Base-by-base conservation (phyloP, 2,888 invertebrate species). In the Carterocephalus palaemon region DNA sequence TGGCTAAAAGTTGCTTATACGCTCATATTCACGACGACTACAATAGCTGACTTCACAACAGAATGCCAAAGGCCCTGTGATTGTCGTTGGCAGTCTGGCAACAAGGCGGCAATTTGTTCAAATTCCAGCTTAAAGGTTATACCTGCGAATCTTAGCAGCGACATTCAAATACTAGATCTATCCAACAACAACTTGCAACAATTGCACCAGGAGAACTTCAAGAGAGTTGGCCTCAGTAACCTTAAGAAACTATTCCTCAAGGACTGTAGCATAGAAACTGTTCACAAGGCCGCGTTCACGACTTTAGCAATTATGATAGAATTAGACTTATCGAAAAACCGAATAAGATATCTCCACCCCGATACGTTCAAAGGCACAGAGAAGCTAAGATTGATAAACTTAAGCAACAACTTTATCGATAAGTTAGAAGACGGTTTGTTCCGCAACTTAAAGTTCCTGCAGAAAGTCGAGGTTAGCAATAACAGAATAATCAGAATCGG, bases 21-120 rank as follows among this genome's bases (percentile, higher is more conserved):
- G 62, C 71, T 71, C 29, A 64, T 83, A 48, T 40, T 51, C 26
- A 53, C 66, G 59, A 10, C 81, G 17, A 72, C 80, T 16, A 77
- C 82, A 40, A 72, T 76, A 49, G 86, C 88, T 50, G 87, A 86
- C 60, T 90, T 90, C 71, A 88, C 89, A 47, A 88, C 89, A 29
- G 88, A 89, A 71, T 93, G 93, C 80, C 90, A 90, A 52, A 78
- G 89, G 53, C 88, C 88, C 9, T 96, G 96, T 78, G 91, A 92
- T 67, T 96, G 96, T 74, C 91, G 92, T 63, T 96, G 96, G 96
- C 92, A 92, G 45, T 92, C 92, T 13, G 95, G 96, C 0, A 94
- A 93, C 73, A 95, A 93, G 74, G 92, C 92, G 1, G 96, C 95
- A 16, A 93, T 95, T 60, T 97, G 97, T 77, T 90, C 89, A 36